phyloP scores from a whole-genome alignment of 2,888 invertebrate genomes.

The Acleris literana region DNA sequence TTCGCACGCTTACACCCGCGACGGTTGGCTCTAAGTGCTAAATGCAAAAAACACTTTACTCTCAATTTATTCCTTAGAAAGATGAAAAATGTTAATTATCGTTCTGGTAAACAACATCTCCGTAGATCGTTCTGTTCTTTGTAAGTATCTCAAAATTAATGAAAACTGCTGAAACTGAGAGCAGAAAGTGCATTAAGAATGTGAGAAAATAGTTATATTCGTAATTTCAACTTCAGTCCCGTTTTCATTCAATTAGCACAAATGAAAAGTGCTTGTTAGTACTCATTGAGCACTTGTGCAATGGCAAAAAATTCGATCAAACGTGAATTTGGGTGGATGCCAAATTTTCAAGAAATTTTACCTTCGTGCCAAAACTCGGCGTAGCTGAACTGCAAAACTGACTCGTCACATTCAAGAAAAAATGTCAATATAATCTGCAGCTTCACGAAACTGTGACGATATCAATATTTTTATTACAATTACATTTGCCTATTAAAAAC shows the following conservation, averaged over 20 bases:
- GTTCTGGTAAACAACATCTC: neutral
- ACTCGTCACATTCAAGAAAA: neutral
- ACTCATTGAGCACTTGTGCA: conserved; percentile 17
- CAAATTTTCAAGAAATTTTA: conserved; percentile 25
- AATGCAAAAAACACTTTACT: conserved; percentile 42
- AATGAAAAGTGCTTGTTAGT: conserved; percentile 26
- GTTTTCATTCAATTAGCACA: conserved; percentile 29
- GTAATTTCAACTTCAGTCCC: too few species aligned
- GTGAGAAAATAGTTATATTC: too few species aligned
- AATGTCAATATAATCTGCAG: too few species aligned
- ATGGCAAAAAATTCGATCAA: conserved; percentile 30
- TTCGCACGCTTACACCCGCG: conserved; percentile 54
- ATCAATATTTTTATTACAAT: too few species aligned
- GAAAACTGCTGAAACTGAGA: neutral
- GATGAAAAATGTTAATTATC: neutral
- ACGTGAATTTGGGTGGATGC: conserved; percentile 25
- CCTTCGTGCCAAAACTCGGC: conserved; percentile 30
- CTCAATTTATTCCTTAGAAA: conserved; percentile 5
- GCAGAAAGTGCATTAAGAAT: too few species aligned
- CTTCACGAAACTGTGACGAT: too few species aligned
- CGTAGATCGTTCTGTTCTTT: neutral
- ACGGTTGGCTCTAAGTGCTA: conserved; percentile 56
- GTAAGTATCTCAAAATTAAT: neutral
- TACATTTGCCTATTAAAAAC: too few species aligned
- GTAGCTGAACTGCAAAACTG: neutral